Conservation (phyloP, 35 echinoderm and acorn worm genomes). For the Nesometra sesokonis region DNA sequence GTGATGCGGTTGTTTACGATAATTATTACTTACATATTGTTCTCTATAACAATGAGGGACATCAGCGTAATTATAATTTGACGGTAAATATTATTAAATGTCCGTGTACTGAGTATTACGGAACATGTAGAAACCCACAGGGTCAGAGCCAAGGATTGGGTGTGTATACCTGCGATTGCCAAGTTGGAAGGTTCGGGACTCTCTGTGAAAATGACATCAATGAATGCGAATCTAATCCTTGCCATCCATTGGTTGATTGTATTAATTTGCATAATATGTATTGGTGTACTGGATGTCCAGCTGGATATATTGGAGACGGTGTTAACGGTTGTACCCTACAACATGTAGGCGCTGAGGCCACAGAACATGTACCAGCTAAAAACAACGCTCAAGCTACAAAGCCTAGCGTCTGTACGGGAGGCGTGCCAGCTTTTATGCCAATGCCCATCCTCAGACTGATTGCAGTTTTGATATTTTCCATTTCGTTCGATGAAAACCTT, state of each 20-base stretch:
- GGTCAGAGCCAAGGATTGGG: not conserved
- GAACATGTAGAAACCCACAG: not conserved
- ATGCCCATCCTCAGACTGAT: no score
- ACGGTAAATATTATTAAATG: not conserved
- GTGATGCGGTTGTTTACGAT: not conserved
- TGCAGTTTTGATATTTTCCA: no score
- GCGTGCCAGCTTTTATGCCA: no score
- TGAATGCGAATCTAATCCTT: not conserved
- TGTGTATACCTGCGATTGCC: not conserved
- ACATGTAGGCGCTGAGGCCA: no score
- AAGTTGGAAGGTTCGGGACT: not conserved
- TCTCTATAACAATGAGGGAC: not conserved
- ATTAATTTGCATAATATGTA: not conserved
- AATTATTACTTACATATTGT: not conserved
- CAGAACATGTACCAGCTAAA: no score
- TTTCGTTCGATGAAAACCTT: no score
- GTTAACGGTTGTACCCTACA: no score
- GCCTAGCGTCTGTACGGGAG: no score
- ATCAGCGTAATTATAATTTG: not conserved
- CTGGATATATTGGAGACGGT: not conserved
- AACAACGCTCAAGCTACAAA: no score
- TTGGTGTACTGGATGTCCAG: not conserved
- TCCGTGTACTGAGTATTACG: not conserved
- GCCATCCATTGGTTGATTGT: not conserved
- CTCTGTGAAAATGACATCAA: not conserved